A percentile compares a stretch with the other conserved stretches of the same genome.
These are phyloP conservation scores for Trichosurus vulpecula DNA, from an alignment of 2,797 vertebrate genomes.

Conservation along the genomic window DNA sequence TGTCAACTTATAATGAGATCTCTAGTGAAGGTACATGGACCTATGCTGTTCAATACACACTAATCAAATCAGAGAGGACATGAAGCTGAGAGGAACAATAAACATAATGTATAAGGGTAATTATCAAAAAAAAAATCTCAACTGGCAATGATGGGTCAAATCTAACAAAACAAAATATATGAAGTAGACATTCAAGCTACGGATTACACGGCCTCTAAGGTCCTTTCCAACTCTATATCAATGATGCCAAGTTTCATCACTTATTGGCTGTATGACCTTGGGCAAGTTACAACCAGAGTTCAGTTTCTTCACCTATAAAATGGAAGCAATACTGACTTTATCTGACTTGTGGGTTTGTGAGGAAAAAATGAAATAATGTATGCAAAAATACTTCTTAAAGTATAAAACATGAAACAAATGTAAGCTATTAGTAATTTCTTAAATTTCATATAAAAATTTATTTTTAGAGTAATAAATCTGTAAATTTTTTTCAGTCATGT, in stretches of 20 bases:
- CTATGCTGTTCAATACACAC: not conserved
- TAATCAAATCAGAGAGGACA: not conserved
- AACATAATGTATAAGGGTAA: not conserved
- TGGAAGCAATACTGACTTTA: not conserved
- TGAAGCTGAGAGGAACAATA: not conserved
- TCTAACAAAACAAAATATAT: not conserved
- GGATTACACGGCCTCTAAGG: not conserved
- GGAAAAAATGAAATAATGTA: not conserved
- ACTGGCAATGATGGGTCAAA: not conserved
- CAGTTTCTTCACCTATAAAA: not conserved
- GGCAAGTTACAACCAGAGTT: not conserved
- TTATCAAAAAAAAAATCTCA: not conserved
- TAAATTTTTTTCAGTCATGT: not conserved
- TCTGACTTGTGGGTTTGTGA: not conserved
- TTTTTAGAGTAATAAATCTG: not conserved
- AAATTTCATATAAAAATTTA: not conserved
- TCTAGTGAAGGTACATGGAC: not conserved
- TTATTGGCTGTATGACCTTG: not conserved
- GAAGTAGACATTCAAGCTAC: not conserved
- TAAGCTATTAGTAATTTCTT: not conserved
- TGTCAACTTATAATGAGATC: not conserved
- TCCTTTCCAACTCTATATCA: not conserved
- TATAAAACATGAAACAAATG: not conserved
- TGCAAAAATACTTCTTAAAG: not conserved
- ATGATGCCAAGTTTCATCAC: not conserved